Percentiles rank a stretch among this genome's conserved stretches.
These are phyloP conservation scores for Leucopsar rothschildi DNA, from an alignment of 2,113 vertebrate species.

Conservation along the genomic window DNA sequence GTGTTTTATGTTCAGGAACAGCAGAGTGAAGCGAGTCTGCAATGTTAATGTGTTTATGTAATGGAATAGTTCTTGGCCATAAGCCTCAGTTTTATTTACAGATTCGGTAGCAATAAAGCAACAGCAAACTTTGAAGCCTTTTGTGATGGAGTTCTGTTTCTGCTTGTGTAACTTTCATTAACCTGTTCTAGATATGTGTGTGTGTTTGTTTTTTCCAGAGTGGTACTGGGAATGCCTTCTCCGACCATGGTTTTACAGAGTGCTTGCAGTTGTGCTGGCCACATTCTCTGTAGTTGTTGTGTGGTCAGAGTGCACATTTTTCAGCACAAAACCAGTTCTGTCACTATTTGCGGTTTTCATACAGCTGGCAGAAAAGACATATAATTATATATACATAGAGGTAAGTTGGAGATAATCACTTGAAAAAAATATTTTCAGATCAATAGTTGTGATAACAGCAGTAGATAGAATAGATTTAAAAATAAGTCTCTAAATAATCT, in stretches of 20 bases:
- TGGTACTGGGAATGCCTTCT: constrained; percentile 96
- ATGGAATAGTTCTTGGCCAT: background rate
- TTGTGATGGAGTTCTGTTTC: background rate
- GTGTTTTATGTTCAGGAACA: background rate
- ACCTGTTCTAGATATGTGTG: rapidly evolving
- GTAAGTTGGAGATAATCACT: constrained; percentile 60
- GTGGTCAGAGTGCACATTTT: constrained; percentile 97
- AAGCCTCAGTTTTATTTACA: background rate
- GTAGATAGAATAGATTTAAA: background rate
- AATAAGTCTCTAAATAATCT: background rate
- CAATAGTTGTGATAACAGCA: background rate
- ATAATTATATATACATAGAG: constrained; percentile 93
- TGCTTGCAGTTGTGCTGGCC: constrained; percentile 82
- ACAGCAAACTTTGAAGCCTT: background rate
- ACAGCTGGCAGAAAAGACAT: constrained; percentile 84
- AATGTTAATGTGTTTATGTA: background rate
- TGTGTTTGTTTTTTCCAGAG: constrained; percentile 70
- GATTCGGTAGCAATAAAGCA: background rate
- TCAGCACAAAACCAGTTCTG: constrained; percentile 87
- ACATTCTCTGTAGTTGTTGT: constrained; percentile 87
- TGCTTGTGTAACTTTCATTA: background rate
- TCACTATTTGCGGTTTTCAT: constrained; percentile 92
- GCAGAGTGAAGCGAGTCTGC: background rate
- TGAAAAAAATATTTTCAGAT: background rate
- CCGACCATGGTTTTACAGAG: constrained; percentile 80